Base-by-base conservation (phyloP, 2,797 vertebrate species). In the Luscinia megarhynchos region DNA sequence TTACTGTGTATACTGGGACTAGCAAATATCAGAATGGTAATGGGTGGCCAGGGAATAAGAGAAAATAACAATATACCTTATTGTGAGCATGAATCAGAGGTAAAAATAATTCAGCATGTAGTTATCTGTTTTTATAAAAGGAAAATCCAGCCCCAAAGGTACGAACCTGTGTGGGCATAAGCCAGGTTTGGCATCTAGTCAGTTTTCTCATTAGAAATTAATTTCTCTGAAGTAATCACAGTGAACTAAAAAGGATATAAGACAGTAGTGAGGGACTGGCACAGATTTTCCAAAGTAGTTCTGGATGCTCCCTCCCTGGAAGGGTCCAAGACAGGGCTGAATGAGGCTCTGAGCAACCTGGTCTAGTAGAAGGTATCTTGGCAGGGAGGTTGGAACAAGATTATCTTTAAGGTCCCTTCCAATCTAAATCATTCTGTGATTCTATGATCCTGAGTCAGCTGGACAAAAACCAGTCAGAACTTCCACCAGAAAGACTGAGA, bases 151-250 rank as follows among this genome's bases (percentile, higher is more conserved):
- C 4, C 57, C 21, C 64, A 63, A 50, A 91, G 26, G 62, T 43
- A 83, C 32, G 32, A 29, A 89, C 13, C 76, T 77, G 29, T 32
- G 23, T 36, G 15, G 64, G n/a, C n/a, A 66, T 22, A 63, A 90
- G 23, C 32, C 40, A 81, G 41, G 58, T 57, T 64, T 75, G 80
- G 57, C 50, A 84, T 46, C 23, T 32, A 78, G 57, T 54, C 46
- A 36, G 19, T 84, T 82, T 79, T 84, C 40, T 66, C 82, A 79
- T 75, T 64, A 92, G 55, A 32, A 75, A 82, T 87, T 89, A n/a
- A 72, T 85, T 93, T 84, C 41, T 93, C 58, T 54, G 38, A 85
- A 88, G n/a, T 22, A 83, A 72, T n/a, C 45, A 77, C 36, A 57
- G 16, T 57, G 43, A 86, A 80, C 26, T 32, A 27, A 80, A 85